phyloP scores from a whole-genome alignment of 1,140 invertebrate species.

The Papilio dardanus region DNA sequence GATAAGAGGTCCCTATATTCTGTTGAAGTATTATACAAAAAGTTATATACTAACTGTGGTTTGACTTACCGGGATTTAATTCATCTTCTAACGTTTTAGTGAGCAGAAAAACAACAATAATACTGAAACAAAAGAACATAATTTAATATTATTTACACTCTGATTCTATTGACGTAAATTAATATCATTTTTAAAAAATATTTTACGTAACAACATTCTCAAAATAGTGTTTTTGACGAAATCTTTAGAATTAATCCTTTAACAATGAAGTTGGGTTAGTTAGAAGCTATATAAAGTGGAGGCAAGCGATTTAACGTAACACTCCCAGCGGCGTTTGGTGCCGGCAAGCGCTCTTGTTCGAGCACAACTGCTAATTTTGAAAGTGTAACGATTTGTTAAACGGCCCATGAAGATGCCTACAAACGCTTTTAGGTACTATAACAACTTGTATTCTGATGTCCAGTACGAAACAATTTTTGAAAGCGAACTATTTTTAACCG shows the following conservation, averaged over 20 bases:
- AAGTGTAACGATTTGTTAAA: slow-evolving; percentile 37
- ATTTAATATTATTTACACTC: no score
- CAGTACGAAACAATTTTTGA: neutral
- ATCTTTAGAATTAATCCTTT: slow-evolving; percentile 24
- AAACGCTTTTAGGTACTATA: slow-evolving; percentile 4
- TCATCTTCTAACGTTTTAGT: neutral
- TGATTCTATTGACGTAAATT: neutral
- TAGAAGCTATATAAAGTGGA: slow-evolving; percentile 20
- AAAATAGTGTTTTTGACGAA: neutral
- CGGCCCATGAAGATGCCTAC: slow-evolving; percentile 18
- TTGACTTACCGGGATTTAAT: slow-evolving; percentile 13
- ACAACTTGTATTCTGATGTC: neutral
- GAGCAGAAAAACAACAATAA: neutral
- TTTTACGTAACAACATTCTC: neutral
- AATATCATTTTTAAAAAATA: neutral
- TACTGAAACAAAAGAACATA: neutral
- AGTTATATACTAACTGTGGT: no score
- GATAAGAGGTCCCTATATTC: neutral
- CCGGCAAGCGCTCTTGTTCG: slow-evolving; percentile 16
- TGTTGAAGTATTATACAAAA: neutral
- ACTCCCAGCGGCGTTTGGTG: slow-evolving; percentile 7
- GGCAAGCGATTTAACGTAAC: slow-evolving; percentile 35
- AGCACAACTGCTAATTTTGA: slow-evolving; percentile 34
- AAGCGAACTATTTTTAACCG: no score
- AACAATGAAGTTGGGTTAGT: neutral